Percentiles rank a stretch among this genome's conserved stretches.
These are phyloP conservation scores for Tangara arthus DNA, from an alignment of 2,797 vertebrate genomes.

Conservation along the genomic window DNA sequence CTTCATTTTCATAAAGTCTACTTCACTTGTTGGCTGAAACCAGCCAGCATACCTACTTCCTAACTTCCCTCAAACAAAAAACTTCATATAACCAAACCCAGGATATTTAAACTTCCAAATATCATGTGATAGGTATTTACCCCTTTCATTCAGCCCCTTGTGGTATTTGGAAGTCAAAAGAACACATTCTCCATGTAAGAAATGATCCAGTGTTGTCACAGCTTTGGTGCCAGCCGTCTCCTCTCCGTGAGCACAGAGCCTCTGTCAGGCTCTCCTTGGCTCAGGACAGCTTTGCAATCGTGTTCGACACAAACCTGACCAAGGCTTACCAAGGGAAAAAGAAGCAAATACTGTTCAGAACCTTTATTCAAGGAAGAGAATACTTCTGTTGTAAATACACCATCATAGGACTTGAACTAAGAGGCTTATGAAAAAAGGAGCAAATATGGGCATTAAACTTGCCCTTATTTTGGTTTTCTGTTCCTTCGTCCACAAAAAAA, in stretches of 20 bases:
- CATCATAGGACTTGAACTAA: neutral
- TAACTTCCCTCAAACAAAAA: neutral
- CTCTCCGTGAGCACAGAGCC: neutral
- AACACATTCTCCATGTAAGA: neutral
- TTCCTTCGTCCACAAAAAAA: neutral
- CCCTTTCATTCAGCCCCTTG: neutral
- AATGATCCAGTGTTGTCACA: neutral
- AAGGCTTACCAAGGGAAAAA: neutral
- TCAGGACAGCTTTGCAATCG: neutral
- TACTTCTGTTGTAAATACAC: conserved; percentile 7
- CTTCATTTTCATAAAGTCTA: neutral
- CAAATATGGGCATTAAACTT: neutral
- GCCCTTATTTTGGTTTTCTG: neutral
- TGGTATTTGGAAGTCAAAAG: neutral
- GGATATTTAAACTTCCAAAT: neutral
- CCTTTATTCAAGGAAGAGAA: neutral
- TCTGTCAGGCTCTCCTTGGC: neutral
- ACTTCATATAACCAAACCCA: neutral
- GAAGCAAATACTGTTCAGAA: neutral
- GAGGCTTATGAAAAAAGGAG: neutral
- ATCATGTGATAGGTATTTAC: neutral
- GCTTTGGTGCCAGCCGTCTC: neutral
- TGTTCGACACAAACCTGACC: neutral
- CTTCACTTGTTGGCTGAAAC: neutral
- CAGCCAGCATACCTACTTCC: neutral